A percentile compares a stretch with the other conserved stretches of the same genome.
phyloP scores from a whole-genome alignment of 2,113 vertebrate species.

The Prolemur simus region DNA sequence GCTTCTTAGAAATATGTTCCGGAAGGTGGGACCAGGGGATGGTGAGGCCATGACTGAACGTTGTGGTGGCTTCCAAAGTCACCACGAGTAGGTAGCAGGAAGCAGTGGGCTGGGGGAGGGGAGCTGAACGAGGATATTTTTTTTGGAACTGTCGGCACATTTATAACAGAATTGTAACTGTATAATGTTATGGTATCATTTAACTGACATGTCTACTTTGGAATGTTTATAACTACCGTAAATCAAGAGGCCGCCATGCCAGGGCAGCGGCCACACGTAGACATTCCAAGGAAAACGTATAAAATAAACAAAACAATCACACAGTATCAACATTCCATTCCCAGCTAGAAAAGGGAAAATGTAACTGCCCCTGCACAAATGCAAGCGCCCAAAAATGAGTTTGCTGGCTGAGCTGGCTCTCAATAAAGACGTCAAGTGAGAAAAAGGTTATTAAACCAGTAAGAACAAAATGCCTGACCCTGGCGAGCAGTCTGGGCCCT shows the following conservation, averaged over 20 bases:
- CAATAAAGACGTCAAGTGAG: neutral
- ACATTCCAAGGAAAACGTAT: slow-evolving; percentile 81
- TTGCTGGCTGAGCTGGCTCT: fast-evolving
- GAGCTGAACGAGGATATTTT: slow-evolving; percentile 53
- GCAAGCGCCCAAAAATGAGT: neutral
- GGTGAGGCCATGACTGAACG: neutral
- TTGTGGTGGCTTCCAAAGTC: slow-evolving; percentile 70
- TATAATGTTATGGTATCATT: slow-evolving; percentile 83
- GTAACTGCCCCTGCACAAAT: neutral
- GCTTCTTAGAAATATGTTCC: slow-evolving; percentile 9
- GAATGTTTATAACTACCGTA: slow-evolving; percentile 86
- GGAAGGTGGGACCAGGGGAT: neutral
- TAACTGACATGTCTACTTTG: slow-evolving; percentile 85
- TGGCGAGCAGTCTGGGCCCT: neutral
- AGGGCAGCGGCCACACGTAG: slow-evolving; percentile 76
- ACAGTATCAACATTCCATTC: slow-evolving; percentile 77
- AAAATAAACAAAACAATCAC: slow-evolving; percentile 84
- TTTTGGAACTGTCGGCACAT: slow-evolving; percentile 80
- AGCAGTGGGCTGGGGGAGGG: slow-evolving; percentile 4
- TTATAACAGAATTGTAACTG: slow-evolving; percentile 84
- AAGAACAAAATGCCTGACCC: fast-evolving
- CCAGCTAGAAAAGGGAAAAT: slow-evolving; percentile 27
- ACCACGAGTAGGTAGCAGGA: slow-evolving; percentile 53
- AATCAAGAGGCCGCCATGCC: slow-evolving; percentile 79
- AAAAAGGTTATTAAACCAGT: fast-evolving